phyloP scores from a whole-genome alignment of 2,113 vertebrate genomes.

The Corydoras sp. region DNA sequence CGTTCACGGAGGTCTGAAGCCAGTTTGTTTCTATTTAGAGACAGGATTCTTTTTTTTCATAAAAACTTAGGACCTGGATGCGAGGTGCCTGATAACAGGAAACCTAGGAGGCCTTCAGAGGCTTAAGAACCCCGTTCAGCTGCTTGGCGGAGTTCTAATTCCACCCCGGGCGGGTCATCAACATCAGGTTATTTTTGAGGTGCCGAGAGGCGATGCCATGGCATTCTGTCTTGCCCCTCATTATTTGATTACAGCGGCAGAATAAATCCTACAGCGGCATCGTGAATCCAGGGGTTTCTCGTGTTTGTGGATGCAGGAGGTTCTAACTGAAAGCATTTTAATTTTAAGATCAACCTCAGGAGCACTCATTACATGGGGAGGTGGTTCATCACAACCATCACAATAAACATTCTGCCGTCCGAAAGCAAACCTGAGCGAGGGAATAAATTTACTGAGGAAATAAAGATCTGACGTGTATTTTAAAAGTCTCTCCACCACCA shows the following conservation, averaged over 20 bases:
- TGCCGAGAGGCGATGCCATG: slow-evolving; percentile 2
- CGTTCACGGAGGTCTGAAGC: background rate
- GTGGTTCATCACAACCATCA: no score
- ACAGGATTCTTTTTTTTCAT: slow-evolving; percentile 1
- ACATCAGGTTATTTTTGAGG: slow-evolving; percentile 52
- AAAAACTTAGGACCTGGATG: slow-evolving; percentile 24
- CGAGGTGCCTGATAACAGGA: slow-evolving; percentile 37
- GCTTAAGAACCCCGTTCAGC: slow-evolving; percentile 59
- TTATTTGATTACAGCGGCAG: background rate
- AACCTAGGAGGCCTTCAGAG: slow-evolving; percentile 43
- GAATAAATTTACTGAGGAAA: no score
- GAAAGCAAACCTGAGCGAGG: background rate
- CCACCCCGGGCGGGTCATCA: slow-evolving; percentile 43
- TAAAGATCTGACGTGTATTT: no score
- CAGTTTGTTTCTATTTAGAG: slow-evolving; percentile 1
- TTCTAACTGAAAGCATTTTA: no score
- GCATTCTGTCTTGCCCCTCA: slow-evolving; percentile 17
- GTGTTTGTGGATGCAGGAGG: no score
- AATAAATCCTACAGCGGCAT: background rate
- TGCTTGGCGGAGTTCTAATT: slow-evolving; percentile 60
- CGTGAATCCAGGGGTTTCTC: no score
- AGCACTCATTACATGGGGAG: no score
- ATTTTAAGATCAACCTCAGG: no score
- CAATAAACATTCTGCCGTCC: no score
- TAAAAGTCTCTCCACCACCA: no score